Percentiles rank a stretch among this genome's conserved stretches.
These are phyloP conservation scores for Ramazzottius varieornatus DNA, from an alignment of 2,888 invertebrate species.

Conservation along the genomic window DNA sequence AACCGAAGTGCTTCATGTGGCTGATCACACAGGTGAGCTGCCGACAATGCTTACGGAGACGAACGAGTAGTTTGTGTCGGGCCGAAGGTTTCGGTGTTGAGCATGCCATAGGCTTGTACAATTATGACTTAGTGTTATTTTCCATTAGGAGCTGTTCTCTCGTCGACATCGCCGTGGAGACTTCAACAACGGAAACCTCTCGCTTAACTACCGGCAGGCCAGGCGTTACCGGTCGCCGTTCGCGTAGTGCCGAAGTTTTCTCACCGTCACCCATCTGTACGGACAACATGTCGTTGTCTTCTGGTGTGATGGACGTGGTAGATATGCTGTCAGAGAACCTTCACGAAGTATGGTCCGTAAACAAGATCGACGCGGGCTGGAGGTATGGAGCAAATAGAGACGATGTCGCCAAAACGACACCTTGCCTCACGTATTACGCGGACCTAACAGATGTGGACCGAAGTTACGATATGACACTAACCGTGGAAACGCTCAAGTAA, in stretches of 20 bases:
- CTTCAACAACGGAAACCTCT: too few species aligned
- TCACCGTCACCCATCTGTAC: background rate
- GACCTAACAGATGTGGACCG: background rate
- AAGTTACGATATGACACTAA: background rate
- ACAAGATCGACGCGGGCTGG: conserved; percentile 1
- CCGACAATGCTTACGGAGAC: too few species aligned
- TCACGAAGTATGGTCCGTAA: background rate
- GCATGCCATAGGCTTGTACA: too few species aligned
- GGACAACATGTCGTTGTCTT: background rate
- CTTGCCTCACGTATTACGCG: background rate
- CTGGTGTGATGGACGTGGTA: background rate
- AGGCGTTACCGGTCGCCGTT: too few species aligned
- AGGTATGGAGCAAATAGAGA: background rate
- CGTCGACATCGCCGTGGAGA: too few species aligned
- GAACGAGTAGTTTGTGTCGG: too few species aligned
- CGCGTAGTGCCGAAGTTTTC: background rate
- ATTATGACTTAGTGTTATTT: too few species aligned
- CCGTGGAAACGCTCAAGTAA: background rate
- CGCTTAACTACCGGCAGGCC: too few species aligned
- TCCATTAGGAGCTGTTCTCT: too few species aligned
- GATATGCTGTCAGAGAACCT: background rate
- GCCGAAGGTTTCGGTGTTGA: too few species aligned
- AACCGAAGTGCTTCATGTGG: too few species aligned
- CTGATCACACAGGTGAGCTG: too few species aligned
- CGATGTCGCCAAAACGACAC: background rate